Evolutionary conservation across 2,797 vertebrate genomes (phyloP), one percentile per base, ranked within the genome.

Genomic region (Molossus molossus): DNA sequence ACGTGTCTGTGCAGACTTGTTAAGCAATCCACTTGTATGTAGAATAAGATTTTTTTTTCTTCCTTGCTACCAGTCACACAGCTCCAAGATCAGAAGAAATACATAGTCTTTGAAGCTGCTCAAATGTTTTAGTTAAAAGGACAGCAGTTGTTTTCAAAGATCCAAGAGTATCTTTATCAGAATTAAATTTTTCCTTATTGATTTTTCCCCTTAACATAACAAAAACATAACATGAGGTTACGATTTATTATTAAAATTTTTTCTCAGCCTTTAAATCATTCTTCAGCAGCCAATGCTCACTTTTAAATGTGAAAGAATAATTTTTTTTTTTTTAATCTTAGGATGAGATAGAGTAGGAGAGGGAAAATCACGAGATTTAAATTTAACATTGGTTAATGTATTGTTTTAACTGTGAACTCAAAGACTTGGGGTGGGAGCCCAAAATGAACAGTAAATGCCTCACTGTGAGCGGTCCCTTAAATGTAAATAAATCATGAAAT

Each of bases 101-200:
- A 98, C 98, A 98, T 97, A 97, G 97, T 98, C 99, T 99, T 99
- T 99, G 98, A 99, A 99, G 98, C 98, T 98, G 97, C 98, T 98
- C 98, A 98, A 99, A 99, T 98, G 98, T 98, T 98, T 98, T 98
- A 98, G 98, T 98, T 98, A 98, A 98, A 99, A 98, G 98, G 98
- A 99, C 98, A 98, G 98, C 98, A 98, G 98, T 98, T 98, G 98
- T 98, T 98, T 98, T 98, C 98, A 98, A 98, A 98, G 98, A 99
- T 98, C 98, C 98, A 98, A 98, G 98, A 98, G 97, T 98, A 98
- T 98, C 98, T 98, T 98, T 98, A 98, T 98, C 98, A 98, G 98
- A 98, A 98, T 98, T 98, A 98, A 98, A 98, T 98, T 98, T 98
- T 98, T 98, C 98, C 98, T 98, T 98, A 98, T 98, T 98, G 98